Conservation (phyloP, 2,797 vertebrate species). For the Myoxocephalus aenaeus region DNA sequence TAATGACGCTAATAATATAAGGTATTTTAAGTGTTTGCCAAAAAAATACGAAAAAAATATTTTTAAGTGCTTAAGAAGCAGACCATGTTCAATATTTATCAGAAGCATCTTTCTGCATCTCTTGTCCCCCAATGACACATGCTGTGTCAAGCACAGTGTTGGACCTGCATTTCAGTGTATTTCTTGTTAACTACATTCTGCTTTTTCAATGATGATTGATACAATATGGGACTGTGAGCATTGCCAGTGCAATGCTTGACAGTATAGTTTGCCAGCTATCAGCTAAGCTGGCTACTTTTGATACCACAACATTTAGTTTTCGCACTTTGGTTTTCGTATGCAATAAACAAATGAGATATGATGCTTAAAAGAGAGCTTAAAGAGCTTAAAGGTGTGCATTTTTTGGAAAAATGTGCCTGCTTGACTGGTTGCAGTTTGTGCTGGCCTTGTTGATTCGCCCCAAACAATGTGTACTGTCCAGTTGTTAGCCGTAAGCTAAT, state of each 20-base stretch:
- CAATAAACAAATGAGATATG: not conserved
- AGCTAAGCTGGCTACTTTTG: not conserved
- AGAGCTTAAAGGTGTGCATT: not conserved
- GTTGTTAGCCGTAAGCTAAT: not conserved
- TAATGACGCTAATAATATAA: conserved; percentile 43
- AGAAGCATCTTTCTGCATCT: conserved; percentile 63
- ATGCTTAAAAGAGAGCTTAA: not conserved
- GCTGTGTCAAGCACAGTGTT: conserved; percentile 45
- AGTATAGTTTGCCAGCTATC: not conserved
- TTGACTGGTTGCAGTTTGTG: not conserved
- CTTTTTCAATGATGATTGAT: conserved; percentile 42
- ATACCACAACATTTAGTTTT: not conserved
- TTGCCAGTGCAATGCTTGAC: not conserved
- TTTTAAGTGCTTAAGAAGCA: conserved; percentile 46
- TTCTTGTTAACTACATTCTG: conserved; percentile 25
- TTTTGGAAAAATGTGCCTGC: not conserved
- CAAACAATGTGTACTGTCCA: not conserved
- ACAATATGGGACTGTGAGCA: conserved; percentile 16
- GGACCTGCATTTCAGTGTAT: conserved; percentile 64
- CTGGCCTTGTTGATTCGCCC: not conserved
- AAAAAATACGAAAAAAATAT: conserved; percentile 65
- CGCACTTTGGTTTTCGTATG: not conserved
- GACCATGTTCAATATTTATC: conserved; percentile 64
- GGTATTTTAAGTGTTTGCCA: conserved; percentile 57
- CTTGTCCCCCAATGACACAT: conserved; percentile 29